Evolutionary conservation across 2,888 invertebrate genomes (phyloP).

Genomic region (Agriopis aurantiaria): DNA sequence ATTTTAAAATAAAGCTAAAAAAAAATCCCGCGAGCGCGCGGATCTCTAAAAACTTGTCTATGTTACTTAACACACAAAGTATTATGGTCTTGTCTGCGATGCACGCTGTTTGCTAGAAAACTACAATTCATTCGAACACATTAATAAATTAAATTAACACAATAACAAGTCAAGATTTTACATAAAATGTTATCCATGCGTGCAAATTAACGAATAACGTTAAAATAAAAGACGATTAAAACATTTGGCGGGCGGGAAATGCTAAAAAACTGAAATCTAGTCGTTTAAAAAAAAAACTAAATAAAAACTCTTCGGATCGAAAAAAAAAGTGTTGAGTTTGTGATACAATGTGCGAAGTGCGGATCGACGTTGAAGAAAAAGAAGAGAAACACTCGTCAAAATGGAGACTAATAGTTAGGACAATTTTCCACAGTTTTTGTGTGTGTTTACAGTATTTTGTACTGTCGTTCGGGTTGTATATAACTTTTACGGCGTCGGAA

Average conservation of each 20-base stretch:
- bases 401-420: slow-evolving; percentile 32
- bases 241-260: no score
- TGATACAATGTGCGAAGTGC: slow-evolving; percentile 51
- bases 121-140: background rate
- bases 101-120: slow-evolving; percentile 2
- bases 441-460: slow-evolving; percentile 34
- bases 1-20: background rate
- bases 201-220: no score
- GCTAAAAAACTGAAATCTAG: background rate
- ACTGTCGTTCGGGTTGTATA: slow-evolving; percentile 32
- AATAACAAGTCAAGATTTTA: background rate
- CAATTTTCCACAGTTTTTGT: slow-evolving; percentile 35
- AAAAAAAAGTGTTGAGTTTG: no score
- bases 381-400: background rate
- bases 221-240: no score
- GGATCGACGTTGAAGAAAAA: slow-evolving; percentile 33
- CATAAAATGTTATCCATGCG: background rate
- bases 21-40: background rate
- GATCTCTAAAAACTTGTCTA: slow-evolving; percentile 11
- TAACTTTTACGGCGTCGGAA: slow-evolving; percentile 33
- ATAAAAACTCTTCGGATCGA: background rate
- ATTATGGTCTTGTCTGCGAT: background rate
- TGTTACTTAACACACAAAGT: background rate
- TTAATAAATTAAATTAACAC: background rate
- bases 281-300: no score